These are phyloP conservation scores for Actinemys pallida DNA, from an alignment of 2,113 vertebrate species.

Conservation along the genomic window DNA sequence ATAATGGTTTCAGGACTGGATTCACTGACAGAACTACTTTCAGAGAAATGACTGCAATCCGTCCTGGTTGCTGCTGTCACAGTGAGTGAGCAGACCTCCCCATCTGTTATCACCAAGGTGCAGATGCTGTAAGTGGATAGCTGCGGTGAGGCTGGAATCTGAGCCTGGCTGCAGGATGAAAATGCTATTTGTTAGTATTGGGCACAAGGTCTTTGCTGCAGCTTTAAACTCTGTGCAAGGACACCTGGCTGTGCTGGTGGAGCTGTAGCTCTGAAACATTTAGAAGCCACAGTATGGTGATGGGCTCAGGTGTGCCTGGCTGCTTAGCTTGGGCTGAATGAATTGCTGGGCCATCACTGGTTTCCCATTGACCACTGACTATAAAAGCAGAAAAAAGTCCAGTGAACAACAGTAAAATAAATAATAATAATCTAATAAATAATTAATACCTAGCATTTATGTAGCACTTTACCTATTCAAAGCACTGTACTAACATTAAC, in stretches of 20 bases:
- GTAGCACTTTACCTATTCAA: neutral
- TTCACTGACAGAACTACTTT: neutral
- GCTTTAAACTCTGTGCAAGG: neutral
- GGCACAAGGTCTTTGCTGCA: rapidly evolving
- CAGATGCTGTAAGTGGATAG: neutral
- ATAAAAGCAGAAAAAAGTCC: neutral
- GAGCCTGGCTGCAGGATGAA: neutral
- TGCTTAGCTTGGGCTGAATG: neutral
- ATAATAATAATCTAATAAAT: conserved; percentile 12
- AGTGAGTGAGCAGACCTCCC: neutral
- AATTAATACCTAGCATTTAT: neutral
- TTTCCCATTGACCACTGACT: neutral
- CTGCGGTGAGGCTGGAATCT: neutral
- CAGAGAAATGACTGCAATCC: neutral
- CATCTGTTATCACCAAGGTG: neutral
- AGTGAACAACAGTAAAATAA: neutral
- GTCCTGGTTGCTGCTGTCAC: neutral
- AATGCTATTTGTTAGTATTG: neutral
- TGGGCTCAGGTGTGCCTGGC: neutral
- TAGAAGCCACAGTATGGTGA: neutral
- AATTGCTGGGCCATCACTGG: neutral
- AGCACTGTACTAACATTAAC: conserved; percentile 14
- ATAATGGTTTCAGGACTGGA: neutral
- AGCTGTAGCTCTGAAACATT: neutral
- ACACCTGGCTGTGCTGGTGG: neutral